phyloP scores from a whole-genome alignment of 1,140 invertebrate genomes.

The Ceratoteleas bidentatus region DNA sequence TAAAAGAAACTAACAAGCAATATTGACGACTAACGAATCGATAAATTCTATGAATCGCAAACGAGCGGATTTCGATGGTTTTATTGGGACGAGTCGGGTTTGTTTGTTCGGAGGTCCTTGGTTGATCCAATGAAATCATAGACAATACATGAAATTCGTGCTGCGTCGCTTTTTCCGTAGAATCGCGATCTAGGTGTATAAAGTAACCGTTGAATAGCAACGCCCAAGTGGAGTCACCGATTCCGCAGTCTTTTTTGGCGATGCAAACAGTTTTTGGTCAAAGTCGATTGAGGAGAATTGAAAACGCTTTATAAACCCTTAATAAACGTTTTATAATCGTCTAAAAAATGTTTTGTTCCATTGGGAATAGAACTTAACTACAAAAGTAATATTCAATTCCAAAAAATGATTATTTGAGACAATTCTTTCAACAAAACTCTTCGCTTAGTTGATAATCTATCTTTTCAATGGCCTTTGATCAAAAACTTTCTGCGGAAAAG shows the following conservation, averaged over 20 bases:
- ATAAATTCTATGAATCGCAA: neutral
- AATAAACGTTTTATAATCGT: no score
- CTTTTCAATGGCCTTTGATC: no score
- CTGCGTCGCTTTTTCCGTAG: constrained; percentile 21
- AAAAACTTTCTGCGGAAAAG: neutral
- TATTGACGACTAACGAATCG: neutral
- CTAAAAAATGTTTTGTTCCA: no score
- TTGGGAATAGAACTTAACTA: no score
- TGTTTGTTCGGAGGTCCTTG: constrained; percentile 20
- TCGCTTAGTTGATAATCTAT: no score
- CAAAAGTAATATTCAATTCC: no score
- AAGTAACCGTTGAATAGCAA: constrained; percentile 10
- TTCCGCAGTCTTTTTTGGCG: no score
- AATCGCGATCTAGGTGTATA: constrained; percentile 13
- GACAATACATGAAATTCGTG: constrained; percentile 32
- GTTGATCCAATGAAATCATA: constrained; percentile 31
- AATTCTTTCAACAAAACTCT: no score
- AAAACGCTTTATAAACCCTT: no score
- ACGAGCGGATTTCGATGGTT: constrained; percentile 24
- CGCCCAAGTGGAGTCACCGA: neutral
- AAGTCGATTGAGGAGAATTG: no score
- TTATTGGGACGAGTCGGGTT: constrained; percentile 20
- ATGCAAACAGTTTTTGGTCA: no score
- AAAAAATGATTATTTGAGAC: no score
- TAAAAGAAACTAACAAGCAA: constrained; percentile 11